Percentiles rank a stretch among this genome's conserved stretches.
phyloP scores from a whole-genome alignment of 2,888 invertebrate species.

The Philonicus albiceps region DNA sequence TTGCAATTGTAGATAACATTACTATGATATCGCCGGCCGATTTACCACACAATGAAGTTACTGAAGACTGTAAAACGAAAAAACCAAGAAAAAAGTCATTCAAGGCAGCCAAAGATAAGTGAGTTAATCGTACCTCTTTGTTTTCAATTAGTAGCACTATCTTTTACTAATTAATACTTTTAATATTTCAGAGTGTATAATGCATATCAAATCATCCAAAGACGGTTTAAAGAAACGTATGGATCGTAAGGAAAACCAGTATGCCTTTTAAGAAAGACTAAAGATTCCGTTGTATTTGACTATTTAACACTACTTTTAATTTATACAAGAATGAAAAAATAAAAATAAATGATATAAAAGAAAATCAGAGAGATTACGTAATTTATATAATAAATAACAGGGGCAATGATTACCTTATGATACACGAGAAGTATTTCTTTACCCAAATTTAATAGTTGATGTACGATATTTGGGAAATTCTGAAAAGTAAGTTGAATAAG shows the following conservation, averaged over 20 bases:
- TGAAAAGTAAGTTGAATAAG: too few species aligned
- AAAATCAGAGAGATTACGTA: too few species aligned
- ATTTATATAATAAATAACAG: too few species aligned
- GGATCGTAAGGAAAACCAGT: slow-evolving; percentile 60
- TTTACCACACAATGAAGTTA: slow-evolving; percentile 57
- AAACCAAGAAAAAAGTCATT: slow-evolving; percentile 63
- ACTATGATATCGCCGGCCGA: slow-evolving; percentile 63
- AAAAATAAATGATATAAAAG: background rate
- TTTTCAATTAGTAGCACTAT: background rate
- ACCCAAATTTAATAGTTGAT: too few species aligned
- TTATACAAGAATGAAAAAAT: slow-evolving; percentile 1
- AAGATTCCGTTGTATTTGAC: slow-evolving; percentile 32
- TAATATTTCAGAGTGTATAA: slow-evolving; percentile 68
- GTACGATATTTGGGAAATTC: too few species aligned
- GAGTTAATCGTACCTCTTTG: slow-evolving; percentile 39
- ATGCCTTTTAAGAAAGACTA: background rate
- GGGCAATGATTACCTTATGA: too few species aligned
- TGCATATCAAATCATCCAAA: slow-evolving; percentile 76
- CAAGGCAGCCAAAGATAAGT: slow-evolving; percentile 63
- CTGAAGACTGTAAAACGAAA: slow-evolving; percentile 55
- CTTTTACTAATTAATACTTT: background rate
- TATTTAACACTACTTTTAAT: slow-evolving; percentile 23
- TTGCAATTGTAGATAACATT: slow-evolving; percentile 55
- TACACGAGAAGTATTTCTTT: too few species aligned
- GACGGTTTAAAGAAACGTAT: slow-evolving; percentile 75